phyloP scores from a whole-genome alignment of 2,113 vertebrate genomes.

The Aphyosemion australe region DNA sequence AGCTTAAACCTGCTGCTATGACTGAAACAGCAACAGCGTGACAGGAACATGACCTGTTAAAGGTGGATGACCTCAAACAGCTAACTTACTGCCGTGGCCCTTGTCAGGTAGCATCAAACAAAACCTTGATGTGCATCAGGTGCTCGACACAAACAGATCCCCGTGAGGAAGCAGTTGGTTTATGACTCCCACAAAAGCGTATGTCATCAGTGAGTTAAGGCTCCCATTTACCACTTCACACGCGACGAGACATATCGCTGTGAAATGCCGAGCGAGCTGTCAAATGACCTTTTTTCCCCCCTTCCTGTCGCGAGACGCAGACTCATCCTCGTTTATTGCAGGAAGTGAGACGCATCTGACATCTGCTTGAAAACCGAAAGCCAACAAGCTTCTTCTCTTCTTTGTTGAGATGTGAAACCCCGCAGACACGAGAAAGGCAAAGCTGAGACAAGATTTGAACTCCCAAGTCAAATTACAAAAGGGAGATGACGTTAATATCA shows the following conservation, averaged over 20 bases:
- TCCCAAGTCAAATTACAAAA: constrained; percentile 71
- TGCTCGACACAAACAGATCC: constrained; percentile 43
- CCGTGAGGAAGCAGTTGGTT: constrained; percentile 28
- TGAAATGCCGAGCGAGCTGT: constrained; percentile 48
- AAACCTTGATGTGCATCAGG: constrained; percentile 22
- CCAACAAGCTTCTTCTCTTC: constrained; percentile 28
- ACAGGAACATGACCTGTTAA: fast-evolving
- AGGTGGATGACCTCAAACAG: constrained; percentile 21
- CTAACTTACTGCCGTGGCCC: too few relatives aligned
- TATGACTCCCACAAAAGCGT: constrained; percentile 47
- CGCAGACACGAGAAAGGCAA: constrained; percentile 45
- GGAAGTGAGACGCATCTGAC: constrained; percentile 60
- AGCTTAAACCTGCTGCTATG: neutral
- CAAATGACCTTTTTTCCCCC: constrained; percentile 47
- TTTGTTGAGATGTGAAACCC: constrained; percentile 30
- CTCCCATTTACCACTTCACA: constrained; percentile 41
- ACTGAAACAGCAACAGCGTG: neutral
- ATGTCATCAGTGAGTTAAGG: constrained; percentile 54
- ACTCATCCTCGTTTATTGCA: constrained; percentile 41
- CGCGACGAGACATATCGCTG: constrained; percentile 37
- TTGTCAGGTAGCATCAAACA: constrained; percentile 36
- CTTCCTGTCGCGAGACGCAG: constrained; percentile 13
- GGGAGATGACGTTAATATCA: constrained; percentile 77
- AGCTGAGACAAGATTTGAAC: constrained; percentile 66
- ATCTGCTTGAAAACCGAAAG: constrained; percentile 50